Evolutionary conservation across 2,888 invertebrate species (phyloP), one percentile per base, ranked within the genome.

Genomic region (Hymenopus coronatus): DNA sequence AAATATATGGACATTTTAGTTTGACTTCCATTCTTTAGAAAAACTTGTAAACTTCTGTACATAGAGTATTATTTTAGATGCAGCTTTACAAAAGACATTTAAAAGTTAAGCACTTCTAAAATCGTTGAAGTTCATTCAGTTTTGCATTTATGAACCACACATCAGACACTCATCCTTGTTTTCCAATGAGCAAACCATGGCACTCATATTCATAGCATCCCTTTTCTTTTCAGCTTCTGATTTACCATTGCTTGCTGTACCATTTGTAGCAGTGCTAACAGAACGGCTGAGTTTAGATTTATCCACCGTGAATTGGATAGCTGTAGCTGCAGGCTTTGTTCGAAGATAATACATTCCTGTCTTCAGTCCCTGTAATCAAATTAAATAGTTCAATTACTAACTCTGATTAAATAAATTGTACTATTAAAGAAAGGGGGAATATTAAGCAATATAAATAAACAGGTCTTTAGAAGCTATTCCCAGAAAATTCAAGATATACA

Each of bases 291-390:
- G 92, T 91, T 95, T 96, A 0, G 95, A 94, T 93, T 99, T 99
- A 93, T 99, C 98, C 0, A 99, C 98, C 0, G 99, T 99, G 93
- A 99, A 99, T 93, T 99, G 98, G 91, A 99, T 98, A 8, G 99
- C 98, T 93, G 98, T 97, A 2, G 97, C 98, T 0, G 99, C 99
- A 9, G 99, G 98, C 93, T 98, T 99, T 0, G 99, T 99, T 87
- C 99, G 95, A 91, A 99, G 94, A 93, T 99, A 99, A 93, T 99
- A 99, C 99, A 99, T 99, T 88, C 99, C 99, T 1, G 99, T 99
- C 94, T 99, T 99, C 89, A 99, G 94, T 4, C 99, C 99, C 95
- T 96, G 91, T 88, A 91, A 88, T 88, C n/a, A 28, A 83, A n/a
- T 87, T 46, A 81, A 14, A 14, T 2, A 14, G 28, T 88, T 81